Conservation (phyloP, 1,140 invertebrate species). For the Nasonia vitripennis region DNA sequence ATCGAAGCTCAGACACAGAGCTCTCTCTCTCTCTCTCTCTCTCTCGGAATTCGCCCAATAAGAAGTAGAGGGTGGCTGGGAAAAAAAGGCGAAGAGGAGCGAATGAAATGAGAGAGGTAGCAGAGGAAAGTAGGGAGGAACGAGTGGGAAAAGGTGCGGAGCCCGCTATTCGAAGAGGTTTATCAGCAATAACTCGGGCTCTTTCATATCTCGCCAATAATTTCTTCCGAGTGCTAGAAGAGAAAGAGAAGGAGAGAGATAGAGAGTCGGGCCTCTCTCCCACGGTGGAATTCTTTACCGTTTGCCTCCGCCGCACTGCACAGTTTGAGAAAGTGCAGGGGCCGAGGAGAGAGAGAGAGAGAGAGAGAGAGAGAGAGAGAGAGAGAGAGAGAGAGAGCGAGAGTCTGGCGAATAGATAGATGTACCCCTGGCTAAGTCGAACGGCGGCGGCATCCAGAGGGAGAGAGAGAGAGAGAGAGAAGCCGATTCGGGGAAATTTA, state of each 20-base stretch:
- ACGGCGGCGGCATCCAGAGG: constrained; percentile 18
- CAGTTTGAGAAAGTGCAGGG: constrained; percentile 43
- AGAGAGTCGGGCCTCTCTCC: constrained; percentile 14
- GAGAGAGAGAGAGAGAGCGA: constrained; percentile 20
- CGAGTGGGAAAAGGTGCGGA: constrained; percentile 47
- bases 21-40: too few species aligned
- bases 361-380: background rate
- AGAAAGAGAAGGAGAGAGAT: constrained; percentile 22
- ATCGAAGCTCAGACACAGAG: constrained; percentile 23
- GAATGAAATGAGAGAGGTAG: constrained; percentile 12
- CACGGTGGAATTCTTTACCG: constrained; percentile 38
- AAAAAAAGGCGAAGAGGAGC: constrained; percentile 18
- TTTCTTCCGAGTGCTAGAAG: constrained; percentile 59
- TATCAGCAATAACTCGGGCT: constrained; percentile 69
- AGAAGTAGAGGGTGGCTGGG: constrained; percentile 2
- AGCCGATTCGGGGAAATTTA: constrained; percentile 65
- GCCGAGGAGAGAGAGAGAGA: background rate
- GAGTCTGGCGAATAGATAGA: constrained; percentile 51
- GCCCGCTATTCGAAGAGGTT: constrained; percentile 55
- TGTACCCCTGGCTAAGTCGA: constrained; percentile 47
- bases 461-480: constrained; percentile 37
- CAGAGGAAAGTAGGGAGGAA: background rate
- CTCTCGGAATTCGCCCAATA: constrained; percentile 12
- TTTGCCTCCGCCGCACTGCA: constrained; percentile 24
- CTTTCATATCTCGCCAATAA: constrained; percentile 71